Base-by-base conservation (phyloP, 1,140 invertebrate species). In the Caenorhabditis latens region DNA sequence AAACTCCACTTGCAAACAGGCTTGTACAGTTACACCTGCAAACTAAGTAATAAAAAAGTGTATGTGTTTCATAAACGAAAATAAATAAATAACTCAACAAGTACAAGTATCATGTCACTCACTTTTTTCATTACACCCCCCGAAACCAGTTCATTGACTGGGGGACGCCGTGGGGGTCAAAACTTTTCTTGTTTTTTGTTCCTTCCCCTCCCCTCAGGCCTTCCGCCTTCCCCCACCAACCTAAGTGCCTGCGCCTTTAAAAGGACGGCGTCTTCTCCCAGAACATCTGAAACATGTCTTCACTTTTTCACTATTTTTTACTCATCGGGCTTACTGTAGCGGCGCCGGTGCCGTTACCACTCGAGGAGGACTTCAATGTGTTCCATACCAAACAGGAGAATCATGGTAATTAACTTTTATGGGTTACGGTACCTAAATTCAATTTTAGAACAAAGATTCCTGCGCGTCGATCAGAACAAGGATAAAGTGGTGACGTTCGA, bases 301-400 rank as follows among this genome's bases (percentile, higher is more conserved):
- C 9, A 7, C 40, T 4, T 71, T 9, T 43, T 19, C n/a, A 43
- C 2, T 71, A 42, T 14, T 24, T 83, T 43, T 32, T 61, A 16
- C n/a, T 84, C 13, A 6, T 58, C 40, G 32, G 53, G 14, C 13
- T 84, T 3, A 42, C 32, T 84, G 9, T 58, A 16, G 16, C 82
- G 40, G 57, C 58, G n/a, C 40, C 57, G 21, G 61, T 67, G 19
- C 57, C 84, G 3, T 63, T 63, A 11, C 84, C 84, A 0, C 32
- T 85, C 4, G 84, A 85, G 40, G 84, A 85, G 57, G 84, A 85
- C 13, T 85, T 85, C 50, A 85, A 79, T 48, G 46, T 85, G 13
- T 61, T 85, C 21, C 46, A 50, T 42, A 55, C 58, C 14, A 85
- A 85, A 75, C 46, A 85, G n/a, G 84, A 85, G 24, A 55, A 48